Percentiles rank a stretch among this genome's conserved stretches.
Conservation (phyloP, 2,113 vertebrate species). For the Athene cunicularia region DNA sequence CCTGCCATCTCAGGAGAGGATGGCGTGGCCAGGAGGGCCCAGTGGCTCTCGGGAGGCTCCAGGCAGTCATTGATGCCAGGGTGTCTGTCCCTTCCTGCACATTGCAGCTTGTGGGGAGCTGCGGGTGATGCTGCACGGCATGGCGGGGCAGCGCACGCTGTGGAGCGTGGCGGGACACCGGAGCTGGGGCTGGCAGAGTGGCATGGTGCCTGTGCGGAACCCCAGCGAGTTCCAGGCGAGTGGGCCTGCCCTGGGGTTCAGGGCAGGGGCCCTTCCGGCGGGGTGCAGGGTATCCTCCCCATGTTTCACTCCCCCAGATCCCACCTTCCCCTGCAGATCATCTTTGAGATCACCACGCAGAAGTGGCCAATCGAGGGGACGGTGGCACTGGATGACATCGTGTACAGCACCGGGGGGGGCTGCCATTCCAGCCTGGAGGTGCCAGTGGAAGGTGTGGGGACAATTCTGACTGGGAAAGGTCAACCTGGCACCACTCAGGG, state of each 20-base stretch:
- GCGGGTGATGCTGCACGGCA: slow-evolving; percentile 10
- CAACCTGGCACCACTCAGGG: rapidly evolving
- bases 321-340: slow-evolving; percentile 6
- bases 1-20: neutral
- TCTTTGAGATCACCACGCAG: slow-evolving; percentile 66
- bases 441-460: neutral
- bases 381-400: slow-evolving; percentile 71
- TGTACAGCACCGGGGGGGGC: neutral
- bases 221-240: slow-evolving; percentile 71
- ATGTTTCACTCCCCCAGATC: neutral
- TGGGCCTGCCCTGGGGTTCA: rapidly evolving
- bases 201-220: slow-evolving; percentile 41
- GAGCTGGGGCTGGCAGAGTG: slow-evolving; percentile 48
- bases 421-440: neutral
- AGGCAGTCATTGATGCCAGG: rapidly evolving
- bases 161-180: slow-evolving; percentile 14
- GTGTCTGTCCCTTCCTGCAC: rapidly evolving
- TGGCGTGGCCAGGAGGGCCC: rapidly evolving
- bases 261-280: rapidly evolving
- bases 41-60: rapidly evolving
- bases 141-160: neutral
- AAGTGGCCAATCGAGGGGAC: slow-evolving; percentile 59
- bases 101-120: slow-evolving; percentile 67
- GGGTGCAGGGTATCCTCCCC: neutral
- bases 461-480: rapidly evolving